Conservation (phyloP, 2,888 invertebrate species). For the Drosophila silvestris region DNA sequence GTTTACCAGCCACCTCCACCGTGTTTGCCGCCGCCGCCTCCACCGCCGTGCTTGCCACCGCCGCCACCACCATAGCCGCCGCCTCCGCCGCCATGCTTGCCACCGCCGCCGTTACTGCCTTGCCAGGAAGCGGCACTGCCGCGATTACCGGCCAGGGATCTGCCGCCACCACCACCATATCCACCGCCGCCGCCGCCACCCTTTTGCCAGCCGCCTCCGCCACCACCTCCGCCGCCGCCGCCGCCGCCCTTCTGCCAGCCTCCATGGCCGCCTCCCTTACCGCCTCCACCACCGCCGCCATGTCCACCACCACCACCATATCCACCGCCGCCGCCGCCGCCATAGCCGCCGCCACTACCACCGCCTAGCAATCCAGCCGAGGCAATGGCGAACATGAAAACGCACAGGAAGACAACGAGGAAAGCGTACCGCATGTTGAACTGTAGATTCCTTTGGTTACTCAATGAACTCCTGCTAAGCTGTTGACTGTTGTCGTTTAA, state of each 20-base stretch:
- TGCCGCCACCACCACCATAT: conserved; percentile 29
- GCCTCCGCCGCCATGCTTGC: conserved; percentile 41
- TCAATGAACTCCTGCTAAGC: conserved; percentile 11
- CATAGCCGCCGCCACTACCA: conserved; percentile 55
- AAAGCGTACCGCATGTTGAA: conserved; percentile 69
- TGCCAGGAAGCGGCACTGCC: conserved; percentile 43
- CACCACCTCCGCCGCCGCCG: conserved; percentile 35
- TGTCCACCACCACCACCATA: conserved; percentile 32
- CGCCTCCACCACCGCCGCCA: conserved; percentile 42
- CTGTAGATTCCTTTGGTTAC: conserved; percentile 16
- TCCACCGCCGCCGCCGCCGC: conserved; percentile 44
- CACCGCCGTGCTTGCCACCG: conserved; percentile 53
- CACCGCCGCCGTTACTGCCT: conserved; percentile 41
- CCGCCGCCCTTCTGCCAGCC: conserved; percentile 34
- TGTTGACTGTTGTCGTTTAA: conserved; percentile 12
- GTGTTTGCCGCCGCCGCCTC: conserved; percentile 54
- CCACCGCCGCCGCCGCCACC: conserved; percentile 24
- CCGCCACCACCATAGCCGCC: conserved; percentile 44
- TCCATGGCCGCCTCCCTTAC: conserved; percentile 36
- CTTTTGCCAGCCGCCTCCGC: conserved; percentile 32
- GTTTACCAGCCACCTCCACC: conserved; percentile 63
- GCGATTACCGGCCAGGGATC: conserved; percentile 35
- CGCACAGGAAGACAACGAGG: conserved; percentile 61
- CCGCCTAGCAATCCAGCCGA: conserved; percentile 67
- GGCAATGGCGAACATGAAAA: conserved; percentile 59